These are phyloP conservation scores for Stenodema calcarata DNA, from an alignment of 2,888 invertebrate genomes.

Conservation along the genomic window DNA sequence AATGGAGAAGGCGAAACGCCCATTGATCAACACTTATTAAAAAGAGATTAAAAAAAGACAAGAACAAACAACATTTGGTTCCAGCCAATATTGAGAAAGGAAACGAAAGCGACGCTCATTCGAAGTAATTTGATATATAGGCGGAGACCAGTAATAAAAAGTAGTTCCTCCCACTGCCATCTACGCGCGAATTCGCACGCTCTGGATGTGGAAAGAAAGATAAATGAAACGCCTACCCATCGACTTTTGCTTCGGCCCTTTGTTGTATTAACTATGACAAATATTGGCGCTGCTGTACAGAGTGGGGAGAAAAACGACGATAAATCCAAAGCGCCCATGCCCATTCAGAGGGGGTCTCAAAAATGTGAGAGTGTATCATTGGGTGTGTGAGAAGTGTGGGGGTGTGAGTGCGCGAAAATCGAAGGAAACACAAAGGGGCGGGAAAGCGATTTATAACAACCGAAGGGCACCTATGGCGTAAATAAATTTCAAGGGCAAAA, in stretches of 20 bases:
- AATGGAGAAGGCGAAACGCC: neutral
- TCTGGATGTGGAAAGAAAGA: constrained; percentile 20
- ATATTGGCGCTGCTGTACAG: constrained; percentile 34
- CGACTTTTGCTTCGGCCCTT: constrained; percentile 30
- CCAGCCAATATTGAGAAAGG: constrained; percentile 15
- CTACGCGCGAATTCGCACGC: neutral
- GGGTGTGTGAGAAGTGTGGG: neutral
- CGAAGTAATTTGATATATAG: constrained; percentile 15
- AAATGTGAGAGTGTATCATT: neutral
- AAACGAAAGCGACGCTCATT: neutral
- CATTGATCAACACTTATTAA: neutral
- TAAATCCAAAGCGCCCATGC: neutral
- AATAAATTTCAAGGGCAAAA: neutral
- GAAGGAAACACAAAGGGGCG: neutral
- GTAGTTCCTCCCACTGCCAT: neutral
- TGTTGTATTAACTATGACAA: constrained; percentile 48
- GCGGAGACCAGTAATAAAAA: constrained; percentile 20
- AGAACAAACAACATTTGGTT: neutral
- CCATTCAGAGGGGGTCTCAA: neutral
- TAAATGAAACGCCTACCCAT: constrained; percentile 43
- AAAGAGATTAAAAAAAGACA: too few species aligned
- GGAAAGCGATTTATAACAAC: neutral
- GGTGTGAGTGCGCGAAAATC: neutral
- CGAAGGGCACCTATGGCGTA: neutral
- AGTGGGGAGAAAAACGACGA: neutral